Percentiles rank a stretch among this genome's conserved stretches.
Conservation (phyloP, 2,113 vertebrate species). For the Thunnus maccoyii region DNA sequence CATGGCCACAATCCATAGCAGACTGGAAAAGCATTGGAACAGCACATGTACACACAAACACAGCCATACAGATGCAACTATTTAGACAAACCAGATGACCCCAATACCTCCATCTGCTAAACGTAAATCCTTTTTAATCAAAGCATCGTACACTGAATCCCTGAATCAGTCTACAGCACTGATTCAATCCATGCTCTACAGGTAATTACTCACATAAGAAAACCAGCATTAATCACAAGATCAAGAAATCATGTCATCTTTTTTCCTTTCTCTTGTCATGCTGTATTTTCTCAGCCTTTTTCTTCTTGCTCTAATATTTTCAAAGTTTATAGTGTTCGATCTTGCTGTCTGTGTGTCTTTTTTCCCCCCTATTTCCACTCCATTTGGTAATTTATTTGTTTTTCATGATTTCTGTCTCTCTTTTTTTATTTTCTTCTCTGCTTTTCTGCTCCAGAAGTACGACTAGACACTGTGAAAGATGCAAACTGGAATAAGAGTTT, state of each 20-base stretch:
- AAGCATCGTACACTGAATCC: conserved; percentile 5
- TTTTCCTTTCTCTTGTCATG: not conserved
- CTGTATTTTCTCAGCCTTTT: conserved; percentile 9
- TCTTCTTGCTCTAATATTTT: not conserved
- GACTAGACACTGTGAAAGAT: not conserved
- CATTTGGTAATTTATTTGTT: conserved; percentile 47
- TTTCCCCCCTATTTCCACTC: conserved; percentile 10
- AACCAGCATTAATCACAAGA: conserved; percentile 31
- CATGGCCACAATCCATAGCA: conserved; percentile 39
- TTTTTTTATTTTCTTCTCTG: not conserved
- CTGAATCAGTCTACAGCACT: not conserved
- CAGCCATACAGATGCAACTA: conserved; percentile 19
- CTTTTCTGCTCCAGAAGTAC: not conserved
- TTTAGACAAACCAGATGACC: conserved; percentile 57
- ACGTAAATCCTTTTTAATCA: conserved; percentile 24
- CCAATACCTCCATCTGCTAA: conserved; percentile 37
- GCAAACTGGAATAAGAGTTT: not conserved
- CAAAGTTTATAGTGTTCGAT: not conserved
- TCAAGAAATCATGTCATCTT: not conserved
- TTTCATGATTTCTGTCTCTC: conserved; percentile 24
- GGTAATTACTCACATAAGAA: conserved; percentile 38
- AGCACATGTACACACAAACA: conserved; percentile 42
- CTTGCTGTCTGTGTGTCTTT: not conserved
- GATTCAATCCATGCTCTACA: conserved; percentile 3
- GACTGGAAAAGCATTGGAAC: conserved; percentile 26